Evolutionary conservation across 2,113 vertebrate genomes (phyloP), one percentile per base, ranked within the genome.

Genomic region (Eidolon helvum): DNA sequence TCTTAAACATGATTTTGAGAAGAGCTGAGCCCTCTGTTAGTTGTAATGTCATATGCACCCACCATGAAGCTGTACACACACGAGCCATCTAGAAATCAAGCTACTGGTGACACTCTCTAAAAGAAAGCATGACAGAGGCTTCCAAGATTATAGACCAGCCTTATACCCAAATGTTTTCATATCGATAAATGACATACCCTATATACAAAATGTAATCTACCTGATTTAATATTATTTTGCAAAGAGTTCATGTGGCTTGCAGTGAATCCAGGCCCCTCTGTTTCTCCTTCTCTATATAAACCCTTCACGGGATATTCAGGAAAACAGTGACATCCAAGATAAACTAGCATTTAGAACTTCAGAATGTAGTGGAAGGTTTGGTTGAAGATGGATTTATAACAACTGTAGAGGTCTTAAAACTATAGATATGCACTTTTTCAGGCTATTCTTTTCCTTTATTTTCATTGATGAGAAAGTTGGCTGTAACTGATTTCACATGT

Each of bases 1-100:
- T n/a, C 10, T 80, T 77, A 57, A 85, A 26, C 53, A 43, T 88
- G 94, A 87, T 93, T 92, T 83, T 79, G 72, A 87, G 57, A 61
- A 55, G 19, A 80, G 24, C 11, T 0, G 4, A 87, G 26, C 15
- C 12, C 9, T 45, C 24, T 88, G 38, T 40, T 90, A 45, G 26
- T 74, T 59, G 1, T 38, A 33, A 50, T 38, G 28, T 12, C 22
- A 3, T 59, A 12, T 35, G 33, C 3, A 11, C 3, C 24, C 18
- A n/a, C 95, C 9, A 1, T 2, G n/a, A 68, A 15, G 55, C 55
- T 57, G 7, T 26, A 18, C 15, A 78, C n/a, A 61, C 26, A 57
- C n/a, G 9, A 24, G 1, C 53, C 75, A 84, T 57, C 16, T 43
- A 69, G 4, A 77, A 3, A 65, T 63, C 72, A 35, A 78, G 33